These are phyloP conservation scores for Zeugodacus cucurbitae DNA, from an alignment of 1,140 invertebrate genomes.

Conservation along the genomic window DNA sequence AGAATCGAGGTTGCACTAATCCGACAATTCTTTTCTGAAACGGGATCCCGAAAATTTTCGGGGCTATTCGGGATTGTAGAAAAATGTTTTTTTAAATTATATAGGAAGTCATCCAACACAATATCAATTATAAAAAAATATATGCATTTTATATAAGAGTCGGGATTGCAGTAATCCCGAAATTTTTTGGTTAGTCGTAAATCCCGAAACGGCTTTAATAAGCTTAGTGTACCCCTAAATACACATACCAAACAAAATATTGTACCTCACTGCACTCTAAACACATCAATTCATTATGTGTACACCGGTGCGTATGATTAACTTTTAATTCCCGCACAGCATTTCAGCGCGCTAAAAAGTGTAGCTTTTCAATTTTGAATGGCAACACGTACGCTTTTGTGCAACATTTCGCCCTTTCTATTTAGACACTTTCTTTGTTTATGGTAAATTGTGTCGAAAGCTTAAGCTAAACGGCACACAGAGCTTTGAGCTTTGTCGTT, in stretches of 20 bases:
- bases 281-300: not conserved
- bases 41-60: too few species aligned
- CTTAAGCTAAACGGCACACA: not conserved
- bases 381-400: not conserved
- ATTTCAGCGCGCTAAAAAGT: not conserved
- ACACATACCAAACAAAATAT: too few species aligned
- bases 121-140: too few species aligned
- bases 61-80: too few species aligned
- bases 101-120: too few species aligned
- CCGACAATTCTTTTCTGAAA: too few species aligned
- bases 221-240: not conserved
- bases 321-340: not conserved
- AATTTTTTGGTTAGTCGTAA: too few species aligned
- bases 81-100: too few species aligned
- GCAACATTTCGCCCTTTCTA: not conserved
- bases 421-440: not conserved
- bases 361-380: not conserved
- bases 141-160: too few species aligned
- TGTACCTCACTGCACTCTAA: not conserved
- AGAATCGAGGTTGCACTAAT: too few species aligned
- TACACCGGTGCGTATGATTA: not conserved
- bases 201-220: too few species aligned
- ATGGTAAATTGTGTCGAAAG: not conserved
- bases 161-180: too few species aligned
- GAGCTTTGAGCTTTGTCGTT: not conserved